Base-by-base conservation (phyloP, 2,797 vertebrate species). In the Hydrocynus forskahlii region DNA sequence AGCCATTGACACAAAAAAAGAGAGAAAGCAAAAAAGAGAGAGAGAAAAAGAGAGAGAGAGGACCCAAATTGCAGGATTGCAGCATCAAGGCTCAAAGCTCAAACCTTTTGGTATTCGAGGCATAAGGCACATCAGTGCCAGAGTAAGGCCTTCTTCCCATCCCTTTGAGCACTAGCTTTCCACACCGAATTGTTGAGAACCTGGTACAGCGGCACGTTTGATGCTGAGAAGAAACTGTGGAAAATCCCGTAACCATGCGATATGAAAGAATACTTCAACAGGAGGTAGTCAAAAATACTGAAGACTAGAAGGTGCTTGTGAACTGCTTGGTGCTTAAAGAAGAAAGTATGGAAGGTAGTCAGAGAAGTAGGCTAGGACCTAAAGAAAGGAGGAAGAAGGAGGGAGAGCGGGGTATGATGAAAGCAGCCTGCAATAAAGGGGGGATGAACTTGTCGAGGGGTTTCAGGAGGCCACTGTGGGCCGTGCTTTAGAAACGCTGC, bases 71-170 rank as follows among this genome's bases (percentile, higher is more conserved):
- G 86, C 76, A 87, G 88, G 82, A 87, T 88, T 90, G 89, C 85
- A 77, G 86, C 87, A 85, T 66, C 84, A 55, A 86, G 83, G 86
- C 90, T 92, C 89, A 92, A 92, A 92, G 89, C 86, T 14, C 35
- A 35, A 14, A 76, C 81, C 73, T 62, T 84, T 93, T 93, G 87
- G 90, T 90, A 93, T 93, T 91, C 91, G 84, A 78, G 84, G 69
- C 74, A 52, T 81, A 79, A 83, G 82, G 80, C 85, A 90, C 90
- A 91, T 91, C 89, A 90, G 81, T 92, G 90, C 90, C 89, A 92
- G 89, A 91, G 88, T 89, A 84, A 85, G 85, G 81, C 84, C 48
- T 52, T 40, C 43, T 71, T 29, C 55, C 16, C 12, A 10, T 70
- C 38, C 59, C 62, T 38, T 21, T 83, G 85, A 90, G 89, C 83